phyloP scores from a whole-genome alignment of 1,140 invertebrate species.

The Rhagoletis zephyria region DNA sequence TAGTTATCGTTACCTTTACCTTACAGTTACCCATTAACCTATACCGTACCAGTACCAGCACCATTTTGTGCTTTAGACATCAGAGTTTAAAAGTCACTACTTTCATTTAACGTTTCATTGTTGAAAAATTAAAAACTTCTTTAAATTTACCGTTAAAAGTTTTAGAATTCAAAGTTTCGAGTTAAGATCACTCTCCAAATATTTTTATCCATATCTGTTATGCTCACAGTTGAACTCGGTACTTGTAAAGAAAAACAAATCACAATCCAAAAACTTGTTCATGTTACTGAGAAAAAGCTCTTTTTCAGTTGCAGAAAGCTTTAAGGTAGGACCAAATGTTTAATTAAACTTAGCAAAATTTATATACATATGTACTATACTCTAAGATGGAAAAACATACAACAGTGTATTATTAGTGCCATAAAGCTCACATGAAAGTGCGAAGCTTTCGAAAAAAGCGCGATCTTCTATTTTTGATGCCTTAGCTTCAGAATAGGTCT shows the following conservation, averaged over 20 bases:
- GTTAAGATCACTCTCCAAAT: background rate
- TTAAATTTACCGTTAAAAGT: slow-evolving; percentile 11
- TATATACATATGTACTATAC: no score
- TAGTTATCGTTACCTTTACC: background rate
- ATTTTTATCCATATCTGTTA: background rate
- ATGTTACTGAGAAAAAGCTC: background rate
- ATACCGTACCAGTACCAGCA: slow-evolving; percentile 1
- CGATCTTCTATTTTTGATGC: background rate
- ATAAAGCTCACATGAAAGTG: background rate
- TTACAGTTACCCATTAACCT: background rate
- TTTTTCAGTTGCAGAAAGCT: background rate
- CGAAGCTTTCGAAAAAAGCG: background rate
- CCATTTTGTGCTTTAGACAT: slow-evolving; percentile 9
- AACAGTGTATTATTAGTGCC: background rate
- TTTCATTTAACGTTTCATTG: background rate
- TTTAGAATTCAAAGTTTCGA: slow-evolving; percentile 4
- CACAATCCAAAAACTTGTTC: background rate
- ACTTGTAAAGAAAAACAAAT: background rate
- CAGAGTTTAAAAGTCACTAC: background rate
- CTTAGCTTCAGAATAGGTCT: background rate
- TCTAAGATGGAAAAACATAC: background rate
- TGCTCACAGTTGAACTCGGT: background rate
- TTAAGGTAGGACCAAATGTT: background rate
- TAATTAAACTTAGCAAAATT: background rate
- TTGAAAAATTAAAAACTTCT: background rate